phyloP scores from a whole-genome alignment of 2,888 invertebrate genomes.

The Nasonovia ribisnigri region DNA sequence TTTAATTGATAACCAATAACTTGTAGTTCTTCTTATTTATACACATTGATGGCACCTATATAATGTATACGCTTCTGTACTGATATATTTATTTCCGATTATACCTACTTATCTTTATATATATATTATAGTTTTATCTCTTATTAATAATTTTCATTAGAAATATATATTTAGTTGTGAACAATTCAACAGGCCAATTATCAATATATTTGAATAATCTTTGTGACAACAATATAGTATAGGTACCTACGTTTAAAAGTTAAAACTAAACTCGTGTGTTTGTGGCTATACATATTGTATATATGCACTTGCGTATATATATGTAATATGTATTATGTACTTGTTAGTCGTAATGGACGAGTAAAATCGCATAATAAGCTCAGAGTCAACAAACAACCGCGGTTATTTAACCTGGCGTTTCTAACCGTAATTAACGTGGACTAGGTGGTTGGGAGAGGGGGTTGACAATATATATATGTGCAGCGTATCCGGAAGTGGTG shows the following conservation, averaged over 20 bases:
- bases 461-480: conserved; percentile 19
- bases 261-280: background rate
- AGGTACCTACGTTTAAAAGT: background rate
- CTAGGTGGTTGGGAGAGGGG: background rate
- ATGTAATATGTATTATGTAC: conserved; percentile 51
- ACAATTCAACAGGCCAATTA: background rate
- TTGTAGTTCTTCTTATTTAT: background rate
- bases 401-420: conserved; percentile 64
- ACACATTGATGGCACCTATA: background rate
- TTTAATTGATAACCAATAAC: background rate
- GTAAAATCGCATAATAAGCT: conserved; percentile 62
- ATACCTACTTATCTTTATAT: background rate
- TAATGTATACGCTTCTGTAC: background rate
- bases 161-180: background rate
- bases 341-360: conserved; percentile 63
- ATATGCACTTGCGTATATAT: background rate
- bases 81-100: background rate
- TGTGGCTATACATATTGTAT: background rate
- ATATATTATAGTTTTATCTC: background rate
- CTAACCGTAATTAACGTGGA: conserved; percentile 63
- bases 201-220: background rate
- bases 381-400: conserved; percentile 61
- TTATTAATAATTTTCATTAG: background rate
- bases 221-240: background rate
- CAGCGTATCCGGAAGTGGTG: conserved; percentile 44